Percentiles rank a stretch among this genome's conserved stretches.
phyloP scores from a whole-genome alignment of 1,140 invertebrate species.

The Cotesia vestalis region DNA sequence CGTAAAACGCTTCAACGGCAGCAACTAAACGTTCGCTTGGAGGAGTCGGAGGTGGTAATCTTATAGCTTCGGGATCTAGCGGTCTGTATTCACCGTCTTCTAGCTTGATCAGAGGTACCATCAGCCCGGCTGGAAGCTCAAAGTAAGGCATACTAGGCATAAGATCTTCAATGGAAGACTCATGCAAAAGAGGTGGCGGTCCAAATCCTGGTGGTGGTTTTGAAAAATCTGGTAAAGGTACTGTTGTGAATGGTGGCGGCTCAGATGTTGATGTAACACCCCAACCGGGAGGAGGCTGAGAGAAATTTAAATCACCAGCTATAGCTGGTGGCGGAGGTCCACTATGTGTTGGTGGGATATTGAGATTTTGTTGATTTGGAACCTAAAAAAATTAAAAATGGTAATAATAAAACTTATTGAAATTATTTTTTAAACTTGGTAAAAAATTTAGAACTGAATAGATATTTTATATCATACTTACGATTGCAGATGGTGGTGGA shows the following conservation, averaged over 20 bases:
- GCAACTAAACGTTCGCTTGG: slow-evolving; percentile 90
- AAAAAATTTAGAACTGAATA: too few relatives aligned
- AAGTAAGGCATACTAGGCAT: slow-evolving; percentile 94
- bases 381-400: slow-evolving; percentile 27
- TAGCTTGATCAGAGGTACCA: slow-evolving; percentile 92
- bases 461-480: slow-evolving; percentile 30
- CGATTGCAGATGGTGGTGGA: slow-evolving; percentile 52
- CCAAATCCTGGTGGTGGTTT: slow-evolving; percentile 86
- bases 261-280: slow-evolving; percentile 52
- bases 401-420: background rate
- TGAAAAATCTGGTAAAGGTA: slow-evolving; percentile 80
- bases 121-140: slow-evolving; percentile 94
- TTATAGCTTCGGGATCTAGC: slow-evolving; percentile 88
- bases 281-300: slow-evolving; percentile 69
- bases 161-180: slow-evolving; percentile 73
- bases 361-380: slow-evolving; percentile 45
- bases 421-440: background rate
- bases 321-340: slow-evolving; percentile 44
- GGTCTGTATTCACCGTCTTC: slow-evolving; percentile 92
- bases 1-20: slow-evolving; percentile 95
- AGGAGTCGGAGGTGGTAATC: slow-evolving; percentile 91
- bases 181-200: slow-evolving; percentile 63
- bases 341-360: slow-evolving; percentile 40
- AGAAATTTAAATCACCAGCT: slow-evolving; percentile 64
- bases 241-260: slow-evolving; percentile 59